phyloP scores from a whole-genome alignment of 1,140 invertebrate species.

The Drosophila ironensis region DNA sequence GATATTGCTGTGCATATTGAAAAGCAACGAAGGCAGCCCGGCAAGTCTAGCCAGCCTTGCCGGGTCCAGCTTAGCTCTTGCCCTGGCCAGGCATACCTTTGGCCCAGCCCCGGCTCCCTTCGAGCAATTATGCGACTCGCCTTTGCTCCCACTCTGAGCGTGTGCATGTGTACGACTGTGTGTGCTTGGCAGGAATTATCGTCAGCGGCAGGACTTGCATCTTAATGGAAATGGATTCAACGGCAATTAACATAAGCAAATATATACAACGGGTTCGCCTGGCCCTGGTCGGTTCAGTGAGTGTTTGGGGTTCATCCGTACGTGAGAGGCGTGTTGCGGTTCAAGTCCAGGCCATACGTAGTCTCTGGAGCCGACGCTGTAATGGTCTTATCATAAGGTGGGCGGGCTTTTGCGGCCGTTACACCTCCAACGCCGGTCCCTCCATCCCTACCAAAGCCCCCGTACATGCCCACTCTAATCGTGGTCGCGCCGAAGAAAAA shows the following conservation, averaged over 20 bases:
- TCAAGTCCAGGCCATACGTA: slow-evolving; percentile 68
- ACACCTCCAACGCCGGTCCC: slow-evolving; percentile 2
- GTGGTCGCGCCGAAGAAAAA: slow-evolving; percentile 71
- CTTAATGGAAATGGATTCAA: slow-evolving; percentile 82
- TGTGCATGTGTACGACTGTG: slow-evolving; percentile 23
- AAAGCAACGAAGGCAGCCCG: slow-evolving; percentile 51
- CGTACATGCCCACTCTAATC: slow-evolving; percentile 25
- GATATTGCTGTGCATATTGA: slow-evolving; percentile 80
- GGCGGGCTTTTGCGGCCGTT: slow-evolving; percentile 58
- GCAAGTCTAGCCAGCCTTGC: no score
- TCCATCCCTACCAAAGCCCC: slow-evolving; percentile 3
- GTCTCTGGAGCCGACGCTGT: slow-evolving; percentile 42
- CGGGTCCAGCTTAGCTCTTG: slow-evolving; percentile 61
- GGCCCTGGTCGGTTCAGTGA: slow-evolving; percentile 26
- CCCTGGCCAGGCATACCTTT: slow-evolving; percentile 73
- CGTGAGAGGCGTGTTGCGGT: slow-evolving; percentile 71
- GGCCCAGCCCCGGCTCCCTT: slow-evolving; percentile 20
- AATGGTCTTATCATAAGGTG: slow-evolving; percentile 78
- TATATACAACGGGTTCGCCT: slow-evolving; percentile 64
- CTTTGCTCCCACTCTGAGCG: neutral
- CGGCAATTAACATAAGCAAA: slow-evolving; percentile 82
- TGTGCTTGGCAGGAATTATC: slow-evolving; percentile 70
- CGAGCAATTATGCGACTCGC: slow-evolving; percentile 66
- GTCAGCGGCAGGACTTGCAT: slow-evolving; percentile 75
- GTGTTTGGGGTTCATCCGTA: slow-evolving; percentile 29